Conservation (phyloP, 2,888 invertebrate species). For the Magallana nippona region DNA sequence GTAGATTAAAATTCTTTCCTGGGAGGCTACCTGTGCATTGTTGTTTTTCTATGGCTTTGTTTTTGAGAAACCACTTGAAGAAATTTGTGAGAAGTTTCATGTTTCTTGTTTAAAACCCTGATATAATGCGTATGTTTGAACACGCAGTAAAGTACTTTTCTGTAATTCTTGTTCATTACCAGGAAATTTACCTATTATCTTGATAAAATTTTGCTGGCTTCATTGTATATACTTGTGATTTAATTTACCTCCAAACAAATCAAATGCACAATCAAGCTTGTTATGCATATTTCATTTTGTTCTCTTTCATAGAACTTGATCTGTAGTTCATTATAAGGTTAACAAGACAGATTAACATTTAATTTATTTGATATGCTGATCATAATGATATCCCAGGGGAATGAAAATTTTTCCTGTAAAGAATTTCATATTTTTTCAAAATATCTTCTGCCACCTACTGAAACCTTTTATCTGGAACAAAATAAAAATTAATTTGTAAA, state of each 20-base stretch:
- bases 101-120: conserved; percentile 9
- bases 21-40: conserved; percentile 9
- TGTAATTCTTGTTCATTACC: conserved; percentile 2
- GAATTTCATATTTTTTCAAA: no score
- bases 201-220: conserved; percentile 5
- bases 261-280: conserved; percentile 6
- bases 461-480: no score
- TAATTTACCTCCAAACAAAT: conserved; percentile 19
- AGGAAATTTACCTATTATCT: conserved; percentile 20
- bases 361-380: no score
- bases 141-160: conserved; percentile 9
- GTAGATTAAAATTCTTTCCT: conserved; percentile 26
- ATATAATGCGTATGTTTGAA: conserved; percentile 5
- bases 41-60: conserved; percentile 28
- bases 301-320: no score
- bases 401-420: no score
- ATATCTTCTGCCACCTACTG: no score
- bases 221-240: not conserved
- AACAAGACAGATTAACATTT: no score
- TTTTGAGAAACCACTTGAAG: conserved; percentile 18
- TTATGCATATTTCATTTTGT: not conserved
- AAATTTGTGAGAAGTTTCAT: conserved; percentile 23
- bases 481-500: no score
- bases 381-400: no score
- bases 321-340: no score